Base-by-base conservation (phyloP, 1,140 invertebrate genomes). In the Diorhabda elongata region DNA sequence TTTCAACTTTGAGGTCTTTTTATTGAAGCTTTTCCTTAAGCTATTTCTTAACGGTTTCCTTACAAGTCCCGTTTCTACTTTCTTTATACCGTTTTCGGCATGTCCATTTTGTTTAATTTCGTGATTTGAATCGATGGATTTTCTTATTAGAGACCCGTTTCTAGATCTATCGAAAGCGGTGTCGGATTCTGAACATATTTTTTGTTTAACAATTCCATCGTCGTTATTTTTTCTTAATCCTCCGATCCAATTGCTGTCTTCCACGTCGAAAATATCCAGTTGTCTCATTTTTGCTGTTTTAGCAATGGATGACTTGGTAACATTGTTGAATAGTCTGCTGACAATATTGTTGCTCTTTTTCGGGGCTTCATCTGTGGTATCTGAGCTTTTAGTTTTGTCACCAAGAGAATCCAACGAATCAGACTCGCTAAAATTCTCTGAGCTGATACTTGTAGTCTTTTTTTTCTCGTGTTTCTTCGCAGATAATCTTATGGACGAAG, bases 231-330 rank as follows among this genome's bases (percentile, higher is more conserved):
- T 78, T n/a, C 75, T 63, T 2, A 78, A 67, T n/a, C 70, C 75
- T 11, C 72, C 70, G 44, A 73, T 72, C 76, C 76, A 78, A 11
- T 42, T 44, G 4, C 66, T 62, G 61, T 78, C 74, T 11, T 78
- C 75, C 73, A 78, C 69, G 57, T 73, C 75, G 61, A 75, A 74
- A 52, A 74, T 74, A 45, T 85, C 84, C 61, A 81, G 76, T 73
- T 85, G 85, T 62, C 84, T 76, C 84, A 85, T 85, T 58, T 84
- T 84, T 41, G 83, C 83, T 6, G 85, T 85, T 77, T 87, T 87
- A 71, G 86, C 85, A 9, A 84, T 76, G 8, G 85, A 87, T 5
- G 86, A 83, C 78, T 84, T 86, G 9, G 86, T 87, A 11, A 83
- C 82, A 69, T 85, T 84, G 3, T 81, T 77, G 66, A 85, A 85